Evolutionary conservation across 2,113 vertebrate species (phyloP).

Genomic region (Pyxicephalus adspersus): DNA sequence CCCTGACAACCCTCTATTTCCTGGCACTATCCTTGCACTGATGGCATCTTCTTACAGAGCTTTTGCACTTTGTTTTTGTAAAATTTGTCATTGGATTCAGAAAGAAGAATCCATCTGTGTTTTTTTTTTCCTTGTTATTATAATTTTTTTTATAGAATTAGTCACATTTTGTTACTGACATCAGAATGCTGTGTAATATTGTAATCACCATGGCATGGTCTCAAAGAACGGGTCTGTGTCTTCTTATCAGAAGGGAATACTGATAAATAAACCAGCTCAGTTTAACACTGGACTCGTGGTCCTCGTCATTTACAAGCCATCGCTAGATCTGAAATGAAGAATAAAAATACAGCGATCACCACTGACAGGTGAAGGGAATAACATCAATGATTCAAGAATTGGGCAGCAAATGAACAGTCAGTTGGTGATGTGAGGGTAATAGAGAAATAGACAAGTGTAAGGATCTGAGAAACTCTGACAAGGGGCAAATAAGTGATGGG

Average conservation of each 20-base stretch:
- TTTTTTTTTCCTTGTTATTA: constrained; percentile 36
- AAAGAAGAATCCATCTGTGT: constrained; percentile 8
- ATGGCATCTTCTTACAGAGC: constrained; percentile 48
- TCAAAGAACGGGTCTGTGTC: neutral
- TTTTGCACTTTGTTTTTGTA: constrained; percentile 50
- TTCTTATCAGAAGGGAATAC: constrained; percentile 19
- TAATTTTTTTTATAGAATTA: constrained; percentile 23
- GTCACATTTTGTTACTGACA: constrained; percentile 44
- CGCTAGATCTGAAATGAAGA: no score
- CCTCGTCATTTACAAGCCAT: no score
- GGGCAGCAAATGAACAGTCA: no score
- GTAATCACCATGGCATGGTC: constrained; percentile 14
- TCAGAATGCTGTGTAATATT: constrained; percentile 2
- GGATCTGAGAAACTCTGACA: no score
- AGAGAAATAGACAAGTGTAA: no score
- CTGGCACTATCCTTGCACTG: constrained; percentile 51
- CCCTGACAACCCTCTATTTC: constrained; percentile 46
- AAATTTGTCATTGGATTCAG: constrained; percentile 25
- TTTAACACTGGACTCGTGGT: neutral
- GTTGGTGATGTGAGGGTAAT: no score
- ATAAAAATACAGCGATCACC: no score
- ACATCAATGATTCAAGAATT: no score
- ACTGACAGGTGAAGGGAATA: no score
- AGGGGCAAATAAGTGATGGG: no score
- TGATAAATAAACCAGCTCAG: constrained; percentile 33